Evolutionary conservation across 2,113 vertebrate species (phyloP), one percentile per base, ranked within the genome.

Genomic region (Eurypyga helias): DNA sequence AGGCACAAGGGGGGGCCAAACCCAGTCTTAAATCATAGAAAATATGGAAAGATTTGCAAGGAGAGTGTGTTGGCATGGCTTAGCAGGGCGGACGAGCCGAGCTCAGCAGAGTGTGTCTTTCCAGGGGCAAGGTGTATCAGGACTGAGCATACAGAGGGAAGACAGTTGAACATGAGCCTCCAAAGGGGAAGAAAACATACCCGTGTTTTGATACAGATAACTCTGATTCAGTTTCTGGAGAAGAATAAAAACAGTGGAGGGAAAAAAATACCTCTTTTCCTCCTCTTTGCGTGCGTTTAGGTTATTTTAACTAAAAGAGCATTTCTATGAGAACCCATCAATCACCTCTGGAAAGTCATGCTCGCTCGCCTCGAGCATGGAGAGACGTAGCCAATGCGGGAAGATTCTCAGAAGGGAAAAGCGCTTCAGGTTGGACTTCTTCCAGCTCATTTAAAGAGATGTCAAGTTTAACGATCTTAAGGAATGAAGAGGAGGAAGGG

Each of bases 361-460:
- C 45, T 91, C 17, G 8, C 62, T 72, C 1, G 69, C 86, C 79
- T 52, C 57, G 70, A 84, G 86, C 75, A 51, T 17, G 84, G 61
- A 95, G 81, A 51, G 91, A 96, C 3, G 19, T 10, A 69, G 73
- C 72, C 29, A 79, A 16, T 15, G 60, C 4, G 1, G 78, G 45
- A 54, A 96, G 91, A 75, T 57, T 95, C 90, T 87, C 43, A 69
- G 79, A 85, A 23, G 82, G 67, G 49, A 86, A 90, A 75, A 97
- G 41, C 2, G 33, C 67, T 54, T 92, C 93, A 78, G 72, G 72
- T 58, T 90, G 76, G 67, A 97, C 57, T 48, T 96, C 87, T 89
- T 93, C 83, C 83, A 98, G 87, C 81, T 97, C 96, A 49, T 93
- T 96, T 83, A 69, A 84, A 88, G 92, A 96, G 70, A 96, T 70